Percentiles rank a stretch among this genome's conserved stretches.
Conservation (phyloP, 64 coral and sea anemone species). For the Montipora sp. region DNA sequence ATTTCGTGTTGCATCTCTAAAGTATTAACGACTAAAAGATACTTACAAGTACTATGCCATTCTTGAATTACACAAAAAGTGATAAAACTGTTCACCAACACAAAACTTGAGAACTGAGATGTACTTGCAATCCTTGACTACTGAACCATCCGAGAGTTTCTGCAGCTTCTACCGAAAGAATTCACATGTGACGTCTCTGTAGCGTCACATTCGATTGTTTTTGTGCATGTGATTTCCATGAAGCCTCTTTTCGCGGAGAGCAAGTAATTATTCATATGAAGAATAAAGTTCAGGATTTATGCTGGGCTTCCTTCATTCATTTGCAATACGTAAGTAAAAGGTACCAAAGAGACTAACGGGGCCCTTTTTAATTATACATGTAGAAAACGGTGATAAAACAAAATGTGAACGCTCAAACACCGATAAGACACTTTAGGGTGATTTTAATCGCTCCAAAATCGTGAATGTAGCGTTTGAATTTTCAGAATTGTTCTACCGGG, state of each 20-base stretch:
- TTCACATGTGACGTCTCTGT: background rate
- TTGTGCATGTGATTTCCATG: no score
- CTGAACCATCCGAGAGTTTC: background rate
- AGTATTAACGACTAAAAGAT: background rate
- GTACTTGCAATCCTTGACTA: background rate
- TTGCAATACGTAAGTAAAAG: no score
- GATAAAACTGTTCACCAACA: background rate
- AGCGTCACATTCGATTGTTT: background rate
- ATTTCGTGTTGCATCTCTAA: background rate
- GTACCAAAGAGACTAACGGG: no score
- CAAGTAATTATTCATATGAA: background rate
- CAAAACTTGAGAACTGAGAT: background rate
- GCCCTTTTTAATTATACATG: no score
- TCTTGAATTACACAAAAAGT: background rate
- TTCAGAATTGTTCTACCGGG: no score
- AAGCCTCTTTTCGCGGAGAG: background rate
- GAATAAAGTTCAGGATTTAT: background rate
- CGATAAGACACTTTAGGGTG: no score
- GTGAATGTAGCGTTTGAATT: no score
- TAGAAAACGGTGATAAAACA: no score
- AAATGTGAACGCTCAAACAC: no score
- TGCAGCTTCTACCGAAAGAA: background rate
- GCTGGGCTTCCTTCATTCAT: no score
- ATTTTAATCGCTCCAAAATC: no score
- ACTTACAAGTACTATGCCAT: background rate